Conservation (phyloP, 37 sponge, comb jelly and placozoan genomes). For the Trichoplax adhaerens region DNA sequence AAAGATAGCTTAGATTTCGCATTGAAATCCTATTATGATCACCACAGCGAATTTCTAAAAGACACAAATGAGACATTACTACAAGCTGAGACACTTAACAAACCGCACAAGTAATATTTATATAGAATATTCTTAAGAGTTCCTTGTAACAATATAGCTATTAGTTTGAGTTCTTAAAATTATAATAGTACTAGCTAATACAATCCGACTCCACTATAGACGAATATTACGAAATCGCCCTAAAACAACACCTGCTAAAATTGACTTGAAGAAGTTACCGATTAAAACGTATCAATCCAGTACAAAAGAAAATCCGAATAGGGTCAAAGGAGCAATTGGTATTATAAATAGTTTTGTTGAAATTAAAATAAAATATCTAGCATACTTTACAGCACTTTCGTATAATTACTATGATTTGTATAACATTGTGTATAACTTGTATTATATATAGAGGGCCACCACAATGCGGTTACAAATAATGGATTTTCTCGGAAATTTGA, state of each 20-base stretch:
- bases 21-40: conserved; percentile 78
- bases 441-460: conserved; percentile 62
- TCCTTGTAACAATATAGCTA: neutral
- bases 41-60: conserved; percentile 63
- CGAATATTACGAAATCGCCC: conserved; percentile 58
- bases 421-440: too few relatives aligned
- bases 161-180: neutral
- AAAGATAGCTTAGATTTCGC: conserved; percentile 78
- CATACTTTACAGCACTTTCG: neutral
- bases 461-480: conserved; percentile 77
- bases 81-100: conserved; percentile 61
- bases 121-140: neutral
- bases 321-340: conserved; percentile 60
- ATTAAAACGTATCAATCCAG: conserved; percentile 14
- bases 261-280: conserved; percentile 29
- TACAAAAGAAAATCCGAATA: conserved; percentile 32
- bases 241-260: conserved; percentile 12
- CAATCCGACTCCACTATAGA: conserved; percentile 1
- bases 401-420: too few relatives aligned
- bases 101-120: conserved; percentile 10
- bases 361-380: neutral
- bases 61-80: conserved; percentile 53
- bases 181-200: neutral
- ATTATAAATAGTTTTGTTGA: neutral
- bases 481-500: conserved; percentile 95